Evolutionary conservation across 2,113 vertebrate genomes (phyloP).

Genomic region (Cyprinus carpio): DNA sequence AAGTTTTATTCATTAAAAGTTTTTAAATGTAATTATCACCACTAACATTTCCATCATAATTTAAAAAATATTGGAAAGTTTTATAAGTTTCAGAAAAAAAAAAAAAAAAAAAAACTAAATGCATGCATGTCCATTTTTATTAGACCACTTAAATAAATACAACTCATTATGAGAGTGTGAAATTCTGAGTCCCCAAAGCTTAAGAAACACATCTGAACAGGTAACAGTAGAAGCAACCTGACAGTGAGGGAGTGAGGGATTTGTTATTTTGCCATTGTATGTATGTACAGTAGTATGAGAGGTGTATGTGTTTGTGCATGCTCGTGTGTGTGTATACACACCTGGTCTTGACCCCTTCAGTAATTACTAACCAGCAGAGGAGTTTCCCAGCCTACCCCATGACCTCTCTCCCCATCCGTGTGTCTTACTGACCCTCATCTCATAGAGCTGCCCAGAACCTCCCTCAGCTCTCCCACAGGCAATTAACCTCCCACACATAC

Average conservation of each 20-base stretch:
- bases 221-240: neutral
- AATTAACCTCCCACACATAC: conserved; percentile 72
- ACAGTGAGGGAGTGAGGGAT: neutral
- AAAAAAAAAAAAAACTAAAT: too few species aligned
- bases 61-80: neutral
- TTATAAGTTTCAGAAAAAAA: neutral
- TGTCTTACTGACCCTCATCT: conserved; percentile 43
- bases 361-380: conserved; percentile 51
- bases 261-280: neutral
- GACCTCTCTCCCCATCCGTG: conserved; percentile 42
- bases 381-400: conserved; percentile 48
- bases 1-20: neutral
- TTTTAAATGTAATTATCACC: neutral
- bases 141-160: neutral
- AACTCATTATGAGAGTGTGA: neutral
- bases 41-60: neutral
- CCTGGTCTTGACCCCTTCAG: conserved; percentile 47
- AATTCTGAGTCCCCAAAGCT: neutral
- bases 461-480: conserved; percentile 61
- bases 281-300: neutral
- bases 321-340: conserved; percentile 2
- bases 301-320: conserved; percentile 13
- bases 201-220: neutral
- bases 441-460: conserved; percentile 55
- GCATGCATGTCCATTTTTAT: neutral